Conservation (phyloP, 2,888 invertebrate genomes). For the Perithous albicinctus region DNA sequence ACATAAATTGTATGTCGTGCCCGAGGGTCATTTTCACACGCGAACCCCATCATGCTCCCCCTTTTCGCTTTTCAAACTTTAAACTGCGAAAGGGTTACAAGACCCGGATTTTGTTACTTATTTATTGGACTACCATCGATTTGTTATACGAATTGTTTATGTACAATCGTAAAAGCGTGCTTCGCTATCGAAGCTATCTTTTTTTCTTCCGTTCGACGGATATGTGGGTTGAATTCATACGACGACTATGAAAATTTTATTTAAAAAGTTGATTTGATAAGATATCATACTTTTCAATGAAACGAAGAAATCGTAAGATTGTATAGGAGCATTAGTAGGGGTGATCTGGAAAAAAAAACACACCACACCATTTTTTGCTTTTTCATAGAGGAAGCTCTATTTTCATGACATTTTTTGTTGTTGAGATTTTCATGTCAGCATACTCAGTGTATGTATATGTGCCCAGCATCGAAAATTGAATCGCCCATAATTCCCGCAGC, state of each 20-base stretch:
- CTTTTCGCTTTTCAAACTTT: conserved; percentile 75
- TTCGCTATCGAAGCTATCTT: too few relatives aligned
- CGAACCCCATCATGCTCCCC: conserved; percentile 31
- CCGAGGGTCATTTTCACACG: conserved; percentile 69
- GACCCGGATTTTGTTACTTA: conserved; percentile 78
- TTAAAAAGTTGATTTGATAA: background rate
- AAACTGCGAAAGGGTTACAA: conserved; percentile 78
- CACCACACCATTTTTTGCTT: too few relatives aligned
- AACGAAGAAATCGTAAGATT: background rate
- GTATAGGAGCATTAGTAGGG: too few relatives aligned
- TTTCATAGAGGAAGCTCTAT: too few relatives aligned
- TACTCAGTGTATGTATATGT: too few relatives aligned
- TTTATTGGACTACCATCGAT: conserved; percentile 82
- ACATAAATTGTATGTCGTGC: conserved; percentile 54
- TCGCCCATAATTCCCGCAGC: too few relatives aligned
- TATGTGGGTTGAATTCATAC: background rate
- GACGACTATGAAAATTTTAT: background rate
- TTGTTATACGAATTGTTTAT: conserved; percentile 75
- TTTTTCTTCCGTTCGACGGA: conserved; percentile 27
- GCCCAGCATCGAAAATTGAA: too few relatives aligned
- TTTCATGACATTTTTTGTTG: too few relatives aligned
- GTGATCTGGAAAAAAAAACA: too few relatives aligned
- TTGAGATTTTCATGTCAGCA: too few relatives aligned
- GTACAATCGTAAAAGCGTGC: background rate
- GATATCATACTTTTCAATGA: background rate